Evolutionary conservation across 2,888 invertebrate genomes (phyloP).

Genomic region (Cantharis rufa): DNA sequence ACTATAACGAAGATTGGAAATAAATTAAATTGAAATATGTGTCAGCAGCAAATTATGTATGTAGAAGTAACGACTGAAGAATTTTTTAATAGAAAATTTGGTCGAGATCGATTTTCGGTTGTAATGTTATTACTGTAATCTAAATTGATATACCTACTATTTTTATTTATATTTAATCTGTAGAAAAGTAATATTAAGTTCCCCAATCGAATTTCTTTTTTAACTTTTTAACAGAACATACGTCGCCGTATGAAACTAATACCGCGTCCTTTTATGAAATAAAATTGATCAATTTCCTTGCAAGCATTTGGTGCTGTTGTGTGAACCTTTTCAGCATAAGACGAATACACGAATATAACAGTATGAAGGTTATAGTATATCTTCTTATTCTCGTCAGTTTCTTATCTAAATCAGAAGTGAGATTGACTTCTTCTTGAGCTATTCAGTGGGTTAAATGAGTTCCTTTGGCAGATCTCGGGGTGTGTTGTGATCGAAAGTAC

Average conservation of each 20-base stretch:
- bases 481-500: conserved; percentile 31
- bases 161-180: not conserved
- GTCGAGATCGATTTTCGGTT: not conserved
- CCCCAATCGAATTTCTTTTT: not conserved
- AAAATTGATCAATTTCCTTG: conserved; percentile 7
- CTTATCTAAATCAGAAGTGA: conserved; percentile 35
- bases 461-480: conserved; percentile 30
- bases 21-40: not conserved
- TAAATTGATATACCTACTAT: not conserved
- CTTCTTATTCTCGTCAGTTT: conserved; percentile 35
- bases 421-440: conserved; percentile 36
- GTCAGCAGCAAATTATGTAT: not conserved
- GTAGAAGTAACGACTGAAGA: not conserved
- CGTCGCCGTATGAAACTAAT: not conserved
- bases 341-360: conserved; percentile 29
- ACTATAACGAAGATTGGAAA: not conserved
- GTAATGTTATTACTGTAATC: not conserved
- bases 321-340: conserved; percentile 12
- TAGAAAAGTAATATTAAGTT: no score
- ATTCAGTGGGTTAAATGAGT: conserved; percentile 36
- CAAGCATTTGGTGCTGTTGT: not conserved
- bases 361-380: conserved; percentile 28
- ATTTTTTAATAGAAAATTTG: not conserved
- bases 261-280: not conserved
- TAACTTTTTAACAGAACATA: not conserved